phyloP scores from a whole-genome alignment of 2,113 vertebrate species.

The Henicopernis longicauda region DNA sequence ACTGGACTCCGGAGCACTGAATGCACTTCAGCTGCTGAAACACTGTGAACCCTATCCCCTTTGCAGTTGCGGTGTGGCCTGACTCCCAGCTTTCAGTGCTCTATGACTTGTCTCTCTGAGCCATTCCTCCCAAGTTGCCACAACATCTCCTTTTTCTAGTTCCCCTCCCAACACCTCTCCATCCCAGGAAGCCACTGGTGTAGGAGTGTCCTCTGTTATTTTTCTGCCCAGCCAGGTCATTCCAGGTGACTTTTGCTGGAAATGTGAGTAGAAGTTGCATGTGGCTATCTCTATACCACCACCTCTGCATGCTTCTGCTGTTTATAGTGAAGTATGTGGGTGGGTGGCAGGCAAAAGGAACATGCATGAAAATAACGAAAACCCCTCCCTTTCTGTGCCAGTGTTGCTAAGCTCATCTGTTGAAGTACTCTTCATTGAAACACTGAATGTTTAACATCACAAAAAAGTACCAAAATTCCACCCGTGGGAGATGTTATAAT shows the following conservation, averaged over 20 bases:
- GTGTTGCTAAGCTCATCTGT: neutral
- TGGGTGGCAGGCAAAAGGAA: constrained; percentile 37
- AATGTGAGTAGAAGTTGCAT: neutral
- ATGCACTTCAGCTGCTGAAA: neutral
- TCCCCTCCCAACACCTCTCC: no score
- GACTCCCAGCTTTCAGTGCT: neutral
- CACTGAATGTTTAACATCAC: neutral
- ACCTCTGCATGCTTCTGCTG: neutral
- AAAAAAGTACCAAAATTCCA: neutral
- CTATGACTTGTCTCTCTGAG: neutral
- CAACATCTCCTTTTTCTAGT: neutral
- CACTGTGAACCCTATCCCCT: fast-evolving
- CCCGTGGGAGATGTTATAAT: neutral
- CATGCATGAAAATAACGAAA: neutral
- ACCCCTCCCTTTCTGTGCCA: neutral
- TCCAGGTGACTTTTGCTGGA: neutral
- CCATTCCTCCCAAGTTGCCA: neutral
- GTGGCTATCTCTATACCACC: neutral
- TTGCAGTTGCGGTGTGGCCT: fast-evolving
- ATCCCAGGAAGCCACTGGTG: neutral
- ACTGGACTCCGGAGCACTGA: neutral
- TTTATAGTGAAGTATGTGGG: neutral
- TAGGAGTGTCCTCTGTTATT: neutral
- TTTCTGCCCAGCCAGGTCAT: neutral
- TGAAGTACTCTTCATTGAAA: neutral